phyloP scores from a whole-genome alignment of 2,888 invertebrate genomes.

The Sepiola atlantica region DNA sequence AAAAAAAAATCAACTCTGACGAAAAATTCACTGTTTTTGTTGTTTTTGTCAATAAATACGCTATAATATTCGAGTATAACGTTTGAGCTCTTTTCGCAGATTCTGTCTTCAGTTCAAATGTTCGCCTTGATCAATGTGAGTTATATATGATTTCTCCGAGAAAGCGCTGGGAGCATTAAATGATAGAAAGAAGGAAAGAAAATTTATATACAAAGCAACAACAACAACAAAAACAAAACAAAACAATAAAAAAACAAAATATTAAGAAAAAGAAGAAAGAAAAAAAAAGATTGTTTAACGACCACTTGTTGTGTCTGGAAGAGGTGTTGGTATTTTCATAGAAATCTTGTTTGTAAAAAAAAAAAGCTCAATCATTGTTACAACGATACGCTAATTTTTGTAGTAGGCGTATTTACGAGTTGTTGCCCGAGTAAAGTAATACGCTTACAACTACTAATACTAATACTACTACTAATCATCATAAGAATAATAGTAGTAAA shows the following conservation, averaged over 20 bases:
- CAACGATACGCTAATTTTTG: background rate
- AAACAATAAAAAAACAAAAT: background rate
- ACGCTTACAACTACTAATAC: too few relatives aligned
- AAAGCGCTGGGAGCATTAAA: background rate
- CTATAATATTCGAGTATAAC: too few relatives aligned
- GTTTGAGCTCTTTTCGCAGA: background rate
- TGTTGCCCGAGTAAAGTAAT: background rate
- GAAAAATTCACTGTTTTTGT: too few relatives aligned
- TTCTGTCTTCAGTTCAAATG: background rate
- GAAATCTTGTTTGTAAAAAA: background rate
- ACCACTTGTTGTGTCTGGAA: background rate
- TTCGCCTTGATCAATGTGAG: background rate
- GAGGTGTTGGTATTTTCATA: background rate
- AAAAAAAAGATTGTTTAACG: background rate
- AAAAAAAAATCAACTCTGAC: background rate
- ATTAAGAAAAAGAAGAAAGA: background rate
- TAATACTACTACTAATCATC: background rate
- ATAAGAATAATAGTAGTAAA: background rate
- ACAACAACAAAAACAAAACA: background rate
- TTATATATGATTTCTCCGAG: background rate
- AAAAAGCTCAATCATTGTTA: background rate
- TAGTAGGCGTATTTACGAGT: background rate
- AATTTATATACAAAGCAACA: conserved; percentile 19
- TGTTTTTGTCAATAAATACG: too few relatives aligned
- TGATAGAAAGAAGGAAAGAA: conserved; percentile 19